A percentile compares a stretch with the other conserved stretches of the same genome.
These are phyloP conservation scores for Dendronephthya gigantea DNA, from an alignment of 64 coral and sea anemone genomes.

Conservation along the genomic window DNA sequence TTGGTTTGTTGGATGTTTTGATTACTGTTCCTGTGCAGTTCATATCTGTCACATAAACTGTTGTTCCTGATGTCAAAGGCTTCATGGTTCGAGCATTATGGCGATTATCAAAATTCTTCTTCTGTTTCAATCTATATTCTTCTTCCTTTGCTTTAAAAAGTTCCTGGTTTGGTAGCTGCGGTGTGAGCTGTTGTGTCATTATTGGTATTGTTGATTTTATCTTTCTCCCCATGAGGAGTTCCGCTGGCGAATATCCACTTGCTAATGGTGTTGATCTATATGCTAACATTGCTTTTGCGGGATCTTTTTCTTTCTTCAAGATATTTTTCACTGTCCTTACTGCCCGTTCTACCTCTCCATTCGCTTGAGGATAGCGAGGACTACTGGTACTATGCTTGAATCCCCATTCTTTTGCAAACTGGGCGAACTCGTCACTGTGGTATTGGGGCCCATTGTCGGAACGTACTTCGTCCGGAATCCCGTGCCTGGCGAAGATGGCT, in stretches of 20 bases:
- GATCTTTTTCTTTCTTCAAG: not conserved
- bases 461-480: conserved; percentile 14
- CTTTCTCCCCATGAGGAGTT: not conserved
- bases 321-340: conserved; percentile 8
- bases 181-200: not conserved
- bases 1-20: not conserved
- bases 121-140: too few species aligned
- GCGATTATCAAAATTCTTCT: not conserved
- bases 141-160: too few species aligned
- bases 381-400: conserved; percentile 3
- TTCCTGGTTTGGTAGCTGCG: too few species aligned
- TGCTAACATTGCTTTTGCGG: not conserved
- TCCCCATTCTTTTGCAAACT: conserved; percentile 20
- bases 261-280: not conserved
- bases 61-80: not conserved
- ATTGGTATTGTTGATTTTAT: not conserved
- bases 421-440: conserved; percentile 1
- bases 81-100: not conserved
- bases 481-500: not conserved
- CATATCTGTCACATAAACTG: not conserved
- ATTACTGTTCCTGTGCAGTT: not conserved
- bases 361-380: too few species aligned
- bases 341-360: conserved; percentile 15
- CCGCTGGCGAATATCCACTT: not conserved
- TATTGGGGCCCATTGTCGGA: not conserved